Evolutionary conservation across 92 coral and sea anemone genomes (phyloP).

Genomic region (Phymanthus crucifer): DNA sequence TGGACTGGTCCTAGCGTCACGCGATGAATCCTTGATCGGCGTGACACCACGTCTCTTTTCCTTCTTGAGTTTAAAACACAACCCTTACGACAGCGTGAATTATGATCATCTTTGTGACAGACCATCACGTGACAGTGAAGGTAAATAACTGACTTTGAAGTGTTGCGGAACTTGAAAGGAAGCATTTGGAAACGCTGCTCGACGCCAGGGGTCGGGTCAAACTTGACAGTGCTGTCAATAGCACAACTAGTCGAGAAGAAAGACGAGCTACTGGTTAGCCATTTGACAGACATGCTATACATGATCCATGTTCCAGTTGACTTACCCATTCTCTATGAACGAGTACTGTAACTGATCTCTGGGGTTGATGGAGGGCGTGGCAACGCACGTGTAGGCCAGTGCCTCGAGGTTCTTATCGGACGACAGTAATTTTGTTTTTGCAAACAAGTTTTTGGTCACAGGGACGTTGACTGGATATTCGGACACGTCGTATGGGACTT

Average conservation of each 20-base stretch:
- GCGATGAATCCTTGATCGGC: constrained; percentile 38
- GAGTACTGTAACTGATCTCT: constrained; percentile 49
- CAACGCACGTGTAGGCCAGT: constrained; percentile 66
- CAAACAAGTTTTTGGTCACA: constrained; percentile 54
- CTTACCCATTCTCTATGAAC: constrained; percentile 76
- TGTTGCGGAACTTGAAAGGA: constrained; percentile 63
- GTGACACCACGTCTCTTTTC: constrained; percentile 24
- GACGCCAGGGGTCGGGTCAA: constrained; percentile 42
- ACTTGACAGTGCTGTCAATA: constrained; percentile 57
- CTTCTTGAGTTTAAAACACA: constrained; percentile 45
- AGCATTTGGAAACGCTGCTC: constrained; percentile 71
- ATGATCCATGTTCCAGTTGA: no score
- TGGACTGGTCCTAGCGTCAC: constrained; percentile 77
- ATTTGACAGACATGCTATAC: neutral
- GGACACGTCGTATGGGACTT: constrained; percentile 63
- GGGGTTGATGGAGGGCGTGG: constrained; percentile 77
- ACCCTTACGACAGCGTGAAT: constrained; percentile 72
- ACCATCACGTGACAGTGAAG: constrained; percentile 82
- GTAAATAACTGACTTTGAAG: constrained; percentile 50
- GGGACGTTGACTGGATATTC: constrained; percentile 81
- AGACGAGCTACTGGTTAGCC: neutral
- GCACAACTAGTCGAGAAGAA: constrained; percentile 49
- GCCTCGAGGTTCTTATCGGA: constrained; percentile 70
- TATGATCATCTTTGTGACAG: constrained; percentile 58
- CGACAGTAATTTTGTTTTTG: constrained; percentile 66